These are phyloP conservation scores for Podiceps cristatus DNA, from an alignment of 2,113 vertebrate species.

Conservation along the genomic window DNA sequence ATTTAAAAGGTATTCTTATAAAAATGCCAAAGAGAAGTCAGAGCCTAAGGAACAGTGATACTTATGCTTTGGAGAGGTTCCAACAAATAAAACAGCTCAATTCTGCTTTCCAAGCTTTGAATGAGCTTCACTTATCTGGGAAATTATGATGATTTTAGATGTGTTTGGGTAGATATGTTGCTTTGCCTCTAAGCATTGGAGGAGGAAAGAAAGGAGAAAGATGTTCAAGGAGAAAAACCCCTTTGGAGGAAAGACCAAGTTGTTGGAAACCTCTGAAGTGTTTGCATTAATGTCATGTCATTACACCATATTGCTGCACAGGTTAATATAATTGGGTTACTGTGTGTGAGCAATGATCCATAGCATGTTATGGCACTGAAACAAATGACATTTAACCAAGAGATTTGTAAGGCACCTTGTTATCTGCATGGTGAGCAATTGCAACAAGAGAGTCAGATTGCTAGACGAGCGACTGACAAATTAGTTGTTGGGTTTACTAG, in stretches of 20 bases:
- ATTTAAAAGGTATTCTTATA: conserved; percentile 1
- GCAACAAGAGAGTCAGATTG: conserved; percentile 74
- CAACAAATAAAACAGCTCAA: neutral
- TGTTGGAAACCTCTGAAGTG: conserved; percentile 72
- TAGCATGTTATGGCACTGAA: conserved; percentile 84
- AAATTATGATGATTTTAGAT: neutral
- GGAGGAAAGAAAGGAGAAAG: neutral
- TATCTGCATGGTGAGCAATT: conserved; percentile 84
- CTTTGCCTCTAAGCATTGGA: conserved; percentile 48
- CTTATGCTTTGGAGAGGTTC: neutral
- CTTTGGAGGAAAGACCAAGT: conserved; percentile 53
- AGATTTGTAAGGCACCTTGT: conserved; percentile 84
- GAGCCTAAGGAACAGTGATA: neutral
- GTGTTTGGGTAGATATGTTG: neutral
- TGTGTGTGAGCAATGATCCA: conserved; percentile 86
- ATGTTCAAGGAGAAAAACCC: conserved; percentile 52
- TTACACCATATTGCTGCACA: conserved; percentile 81
- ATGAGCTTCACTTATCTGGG: neutral
- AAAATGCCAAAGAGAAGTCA: neutral
- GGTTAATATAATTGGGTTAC: conserved; percentile 87
- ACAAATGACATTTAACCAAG: conserved; percentile 89
- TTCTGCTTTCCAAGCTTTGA: neutral
- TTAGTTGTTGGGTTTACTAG: conserved; percentile 86
- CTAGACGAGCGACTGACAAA: conserved; percentile 81
- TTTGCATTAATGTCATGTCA: conserved; percentile 81